Base-by-base conservation (phyloP, 2,797 vertebrate genomes). In the Acropternis orthonyx region DNA sequence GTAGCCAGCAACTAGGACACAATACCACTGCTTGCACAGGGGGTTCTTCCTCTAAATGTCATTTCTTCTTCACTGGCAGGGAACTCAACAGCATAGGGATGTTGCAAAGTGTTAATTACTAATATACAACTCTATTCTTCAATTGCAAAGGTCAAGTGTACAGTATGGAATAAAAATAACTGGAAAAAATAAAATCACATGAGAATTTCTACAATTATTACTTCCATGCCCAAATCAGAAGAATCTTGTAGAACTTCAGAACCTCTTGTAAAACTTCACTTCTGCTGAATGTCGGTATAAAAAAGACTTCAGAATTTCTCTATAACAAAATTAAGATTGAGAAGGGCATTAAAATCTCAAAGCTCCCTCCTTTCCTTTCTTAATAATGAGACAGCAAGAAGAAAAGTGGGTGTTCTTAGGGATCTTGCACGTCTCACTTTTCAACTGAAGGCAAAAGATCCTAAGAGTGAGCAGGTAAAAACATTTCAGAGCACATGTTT, bases 161-260 rank as follows among this genome's bases (percentile, higher is more conserved):
- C 10, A n/a, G 24, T 18, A 18, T 16, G 23, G 61, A 68, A 55
- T 76, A 12, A 34, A 23, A 9, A 27, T 49, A 49, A 49, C 27
- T n/a, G n/a, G n/a, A n/a, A n/a, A 7, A 1, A 22, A 55, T 26
- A 34, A 43, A 39, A 11, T 2, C 21, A 26, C 6, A 12, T 0
- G 1, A 7, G 4, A 49, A 54, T n/a, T 65, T 76, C 8, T 20
- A 59, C 44, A 56, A 30, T 56, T 44, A 36, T 4, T 49, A 49
- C 13, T 82, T 54, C 46, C n/a, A 54, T 22, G n/a, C 13, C 24
- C 34, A 48, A 62, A 41, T 55, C 52, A 41, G 32, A 36, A 48
- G 21, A 43, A 37, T 34, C 20, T 61, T 63, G 28, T 7, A 80
- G 18, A 58, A 68, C 30, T 48, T 51, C 44, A 66, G 44, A 36